Base-by-base conservation (phyloP, 2,113 vertebrate species). In the Ibidorhyncha struthersii region DNA sequence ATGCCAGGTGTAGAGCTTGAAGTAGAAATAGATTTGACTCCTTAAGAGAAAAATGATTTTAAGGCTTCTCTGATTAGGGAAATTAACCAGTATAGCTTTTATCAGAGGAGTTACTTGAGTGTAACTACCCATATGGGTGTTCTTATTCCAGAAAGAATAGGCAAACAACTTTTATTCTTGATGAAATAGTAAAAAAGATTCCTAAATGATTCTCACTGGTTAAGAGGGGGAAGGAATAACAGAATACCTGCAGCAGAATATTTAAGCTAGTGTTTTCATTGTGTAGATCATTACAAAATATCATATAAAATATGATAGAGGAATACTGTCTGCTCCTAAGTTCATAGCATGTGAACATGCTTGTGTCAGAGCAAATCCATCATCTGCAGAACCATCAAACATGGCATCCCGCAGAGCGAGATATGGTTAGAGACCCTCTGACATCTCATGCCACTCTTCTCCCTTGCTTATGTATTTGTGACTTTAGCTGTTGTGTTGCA, bases 231-330 rank as follows among this genome's bases (percentile, higher is more conserved):
- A 76, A 62, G n/a, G 41, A 66, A 8, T 40, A 38, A 45, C 4
- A 32, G 56, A 9, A 1, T 23, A 59, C 36, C 49, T 29, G 43
- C 43, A 79, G 66, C 36, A 34, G 55, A 53, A 30, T 6, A 58
- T 21, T 50, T 49, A 38, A 36, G 56, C 72, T 15, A 6, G 2
- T 52, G 50, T 45, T 38, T 73, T 55, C 4, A 20, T 30, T 43
- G 56, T 52, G 29, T 71, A 56, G 47, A 18, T 58, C 9, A 12
- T 43, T 67, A 34, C 20, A 59, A 30, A 93, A 19, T 40, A 49
- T 50, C 12, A 38, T 36, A 55, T 12, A 29, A 50, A 66, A 67
- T 14, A 17, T 2, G 6, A 1, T 43, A 20, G 49, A 13, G 0
- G 1, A 8, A 22, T 27, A 10, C 25, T 55, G 7, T n/a, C 40